Evolutionary conservation across 2,797 vertebrate species (phyloP), one percentile per base, ranked within the genome.

Genomic region (Microcaecilia unicolor): DNA sequence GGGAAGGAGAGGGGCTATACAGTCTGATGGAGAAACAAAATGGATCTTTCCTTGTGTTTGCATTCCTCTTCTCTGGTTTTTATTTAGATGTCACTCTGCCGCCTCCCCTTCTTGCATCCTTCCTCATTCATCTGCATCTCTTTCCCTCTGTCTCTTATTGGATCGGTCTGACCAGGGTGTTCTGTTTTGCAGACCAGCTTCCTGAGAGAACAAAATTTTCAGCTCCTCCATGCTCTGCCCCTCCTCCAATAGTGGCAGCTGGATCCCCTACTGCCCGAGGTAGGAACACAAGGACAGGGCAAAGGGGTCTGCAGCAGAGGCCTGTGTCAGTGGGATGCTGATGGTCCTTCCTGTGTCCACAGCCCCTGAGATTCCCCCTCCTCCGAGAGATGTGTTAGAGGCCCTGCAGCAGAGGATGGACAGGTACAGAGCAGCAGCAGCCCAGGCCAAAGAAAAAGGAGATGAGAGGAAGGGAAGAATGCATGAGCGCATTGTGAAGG

Each of bases 401-500:
- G 91, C 90, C 0, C 70, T 94, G 44, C 88, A 91, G 65, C 92
- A 96, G 71, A 70, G 91, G 32, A 86, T 94, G 91, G 88, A 92
- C 35, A 74, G 82, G 9, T 95, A 96, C 57, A 82, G 74, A 15
- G 56, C 54, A 7, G 89, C 90, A 3, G 84, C 90, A 7, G 82
- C 81, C 32, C 78, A 76, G 30, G 91, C 92, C 42, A 90, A 85
- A 54, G 74, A 61, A 68, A 89, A 85, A 56, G 90, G 89, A 29
- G 90, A 96, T 3, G 87, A 90, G 25, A 82, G 90, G 10, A 96
- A 95, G 51, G 84, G 89, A 2, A 85, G 91, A 27, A 94, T 93
- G 91, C 91, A 96, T 10, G 85, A 90, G 46, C 90, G 91, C 16
- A 95, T 95, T 4, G 53, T 91, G 24, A 94, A 94, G 84, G 91